These are phyloP conservation scores for Sesamia inferens DNA, from an alignment of 2,888 invertebrate species.

Conservation along the genomic window DNA sequence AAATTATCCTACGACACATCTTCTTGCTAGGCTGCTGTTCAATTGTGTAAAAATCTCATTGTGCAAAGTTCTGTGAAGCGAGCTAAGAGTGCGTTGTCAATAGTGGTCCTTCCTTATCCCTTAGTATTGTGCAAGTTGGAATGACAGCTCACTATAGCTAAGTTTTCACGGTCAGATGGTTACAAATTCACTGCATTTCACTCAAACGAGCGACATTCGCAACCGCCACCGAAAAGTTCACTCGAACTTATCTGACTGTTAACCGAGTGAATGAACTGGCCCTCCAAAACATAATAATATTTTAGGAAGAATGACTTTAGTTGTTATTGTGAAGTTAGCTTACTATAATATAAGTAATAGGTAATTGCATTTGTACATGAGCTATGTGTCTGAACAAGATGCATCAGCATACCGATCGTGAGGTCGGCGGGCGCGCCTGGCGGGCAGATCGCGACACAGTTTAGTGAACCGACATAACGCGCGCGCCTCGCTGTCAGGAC, in stretches of 20 bases:
- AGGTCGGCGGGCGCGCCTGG: not conserved
- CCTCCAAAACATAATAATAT: slow-evolving; percentile 4
- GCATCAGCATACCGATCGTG: not conserved
- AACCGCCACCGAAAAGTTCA: not conserved
- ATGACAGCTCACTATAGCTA: no score
- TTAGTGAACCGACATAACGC: no score
- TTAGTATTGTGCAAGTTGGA: no score
- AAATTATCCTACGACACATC: not conserved
- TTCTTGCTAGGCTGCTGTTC: not conserved
- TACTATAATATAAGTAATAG: slow-evolving; percentile 28
- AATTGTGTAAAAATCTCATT: no score
- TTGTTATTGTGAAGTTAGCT: slow-evolving; percentile 55
- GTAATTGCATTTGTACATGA: slow-evolving; percentile 25
- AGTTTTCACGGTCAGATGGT: no score
- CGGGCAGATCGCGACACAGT: not conserved
- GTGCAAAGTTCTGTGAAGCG: no score
- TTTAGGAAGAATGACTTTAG: slow-evolving; percentile 44
- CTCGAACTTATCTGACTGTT: not conserved
- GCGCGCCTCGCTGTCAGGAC: no score
- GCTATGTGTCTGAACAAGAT: not conserved
- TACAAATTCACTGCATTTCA: slow-evolving; percentile 7
- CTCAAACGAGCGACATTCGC: not conserved
- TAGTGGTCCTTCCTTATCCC: no score
- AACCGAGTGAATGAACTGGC: not conserved
- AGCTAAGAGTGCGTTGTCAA: no score